Evolutionary conservation across 2,888 invertebrate species (phyloP), one percentile per base, ranked within the genome.

Genomic region (Tethea ocularis): DNA sequence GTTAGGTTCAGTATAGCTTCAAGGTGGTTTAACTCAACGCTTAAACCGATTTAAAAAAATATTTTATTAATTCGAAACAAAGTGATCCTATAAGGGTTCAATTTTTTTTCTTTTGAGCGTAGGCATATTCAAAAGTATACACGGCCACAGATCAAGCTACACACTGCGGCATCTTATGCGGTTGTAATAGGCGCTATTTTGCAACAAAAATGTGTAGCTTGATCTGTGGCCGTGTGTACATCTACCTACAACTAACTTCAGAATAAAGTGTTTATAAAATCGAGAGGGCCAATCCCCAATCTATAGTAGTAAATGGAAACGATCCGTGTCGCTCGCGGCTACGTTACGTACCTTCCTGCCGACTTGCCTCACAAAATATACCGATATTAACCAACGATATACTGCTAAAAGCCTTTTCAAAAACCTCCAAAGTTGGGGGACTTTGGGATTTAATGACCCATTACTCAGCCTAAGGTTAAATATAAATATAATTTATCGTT

Each of bases 231-330:
- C n/a, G n/a, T n/a, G n/a, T n/a, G 36, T 36, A 36, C 15, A 33
- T 38, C 38, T 38, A 13, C 41, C 41, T 2, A 36, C 10, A n/a
- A 7, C 41, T 17, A 10, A 10, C 46, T 46, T 15, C 20, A 17
- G 17, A 41, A n/a, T 41, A 20, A 58, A 46, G 58, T 56, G 54
- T 51, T 41, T 56, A 46, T 23, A 51, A 52, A 59, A 51, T 54
- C 54, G 20, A 46, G 51, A 33, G 33, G 33, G 53, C 36, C 60
- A 59, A 57, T 63, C 57, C 51, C 23, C 60, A 58, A 62, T 66
- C 61, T 62, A 64, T 57, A 55, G 59, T 54, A 64, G 63, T 52
- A 52, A 63, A 63, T 62, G 36, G 68, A 62, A 63, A 66, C 53
- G 61, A 64, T 59, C 58, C 62, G 61, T 20, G 57, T 57, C 53